Evolutionary conservation across 2,113 vertebrate genomes (phyloP), one percentile per base, ranked within the genome.

Genomic region (Onychostoma macrolepis): DNA sequence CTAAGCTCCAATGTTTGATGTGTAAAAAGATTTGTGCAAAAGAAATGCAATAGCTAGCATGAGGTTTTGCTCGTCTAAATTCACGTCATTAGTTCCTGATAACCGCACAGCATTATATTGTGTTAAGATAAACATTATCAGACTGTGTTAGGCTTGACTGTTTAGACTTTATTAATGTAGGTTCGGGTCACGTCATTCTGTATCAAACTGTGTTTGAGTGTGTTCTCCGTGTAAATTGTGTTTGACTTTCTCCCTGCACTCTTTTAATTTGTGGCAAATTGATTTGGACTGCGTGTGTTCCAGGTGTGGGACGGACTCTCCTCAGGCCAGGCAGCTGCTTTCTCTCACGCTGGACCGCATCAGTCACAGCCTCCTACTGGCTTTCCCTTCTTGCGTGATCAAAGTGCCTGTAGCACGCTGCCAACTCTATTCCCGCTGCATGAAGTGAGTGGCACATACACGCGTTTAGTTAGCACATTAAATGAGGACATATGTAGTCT

Each of bases 351-450:
- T 99, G 92, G 98, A 99, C 90, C 91, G 94, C 5, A 91, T 89
- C 0, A 97, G 96, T 0, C 97, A 97, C 1, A 96, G 95, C 3
- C 93, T 99, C 86, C 94, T 99, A 79, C 93, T 97, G 3, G 95
- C 96, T 83, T 99, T 99, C 84, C 96, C 97, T 0, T 96, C 94
- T n/a, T 99, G 98, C 0, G 96, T 99, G 92, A 96, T 98, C 85
- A 94, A 96, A 19, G 95, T 97, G 12, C 97, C 97, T 0, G 95
- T 98, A 90, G 97, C 97, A 0, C 96, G 97, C 53, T 99, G 98
- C 94, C 97, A 98, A 89, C 97, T 97, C 88, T 95, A 98, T 89
- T 96, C 97, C 0, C 95, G 95, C 58, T 99, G 98, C 93, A 97
- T 99, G 96, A 99, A 97, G 98, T 99, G 90, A 97, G 98, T 94